Evolutionary conservation across 1,140 invertebrate genomes (phyloP).

Genomic region (Parapsyche elsis): DNA sequence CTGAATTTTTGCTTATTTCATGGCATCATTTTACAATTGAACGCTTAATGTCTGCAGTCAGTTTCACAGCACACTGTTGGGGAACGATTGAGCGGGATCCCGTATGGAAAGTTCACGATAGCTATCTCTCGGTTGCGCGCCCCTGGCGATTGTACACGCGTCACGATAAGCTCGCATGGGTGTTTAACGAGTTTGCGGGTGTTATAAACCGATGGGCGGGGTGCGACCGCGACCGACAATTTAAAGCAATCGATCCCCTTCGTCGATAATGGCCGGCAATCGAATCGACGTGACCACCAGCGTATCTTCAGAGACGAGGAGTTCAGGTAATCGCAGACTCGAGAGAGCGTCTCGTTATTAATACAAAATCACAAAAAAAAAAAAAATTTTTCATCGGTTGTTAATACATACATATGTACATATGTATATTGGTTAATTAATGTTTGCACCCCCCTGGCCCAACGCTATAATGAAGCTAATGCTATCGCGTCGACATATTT

Average conservation of each 20-base stretch:
- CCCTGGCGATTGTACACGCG: slow-evolving; percentile 2
- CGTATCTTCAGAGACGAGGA: not conserved
- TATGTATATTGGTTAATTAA: not conserved
- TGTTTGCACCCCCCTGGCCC: slow-evolving; percentile 12
- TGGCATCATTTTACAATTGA: no score
- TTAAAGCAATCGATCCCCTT: slow-evolving; percentile 43
- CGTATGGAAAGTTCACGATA: no score
- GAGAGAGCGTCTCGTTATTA: no score
- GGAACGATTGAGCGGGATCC: no score
- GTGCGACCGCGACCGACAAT: slow-evolving; percentile 36
- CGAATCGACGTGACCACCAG: slow-evolving; percentile 39
- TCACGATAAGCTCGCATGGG: slow-evolving; percentile 26
- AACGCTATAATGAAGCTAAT: slow-evolving; percentile 25
- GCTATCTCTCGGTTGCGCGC: not conserved
- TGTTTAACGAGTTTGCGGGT: slow-evolving; percentile 35
- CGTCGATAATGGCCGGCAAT: slow-evolving; percentile 37
- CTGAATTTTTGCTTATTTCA: no score
- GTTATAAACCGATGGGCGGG: slow-evolving; percentile 43
- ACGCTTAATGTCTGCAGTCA: no score
- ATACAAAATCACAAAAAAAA: no score
- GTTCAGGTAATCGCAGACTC: no score
- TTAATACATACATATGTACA: no score
- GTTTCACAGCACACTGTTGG: no score
- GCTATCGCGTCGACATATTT: slow-evolving; percentile 28
- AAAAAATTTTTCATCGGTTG: no score